Evolutionary conservation across 2,797 vertebrate genomes (phyloP), one percentile per base, ranked within the genome.

Genomic region (Sitta carolinensis): DNA sequence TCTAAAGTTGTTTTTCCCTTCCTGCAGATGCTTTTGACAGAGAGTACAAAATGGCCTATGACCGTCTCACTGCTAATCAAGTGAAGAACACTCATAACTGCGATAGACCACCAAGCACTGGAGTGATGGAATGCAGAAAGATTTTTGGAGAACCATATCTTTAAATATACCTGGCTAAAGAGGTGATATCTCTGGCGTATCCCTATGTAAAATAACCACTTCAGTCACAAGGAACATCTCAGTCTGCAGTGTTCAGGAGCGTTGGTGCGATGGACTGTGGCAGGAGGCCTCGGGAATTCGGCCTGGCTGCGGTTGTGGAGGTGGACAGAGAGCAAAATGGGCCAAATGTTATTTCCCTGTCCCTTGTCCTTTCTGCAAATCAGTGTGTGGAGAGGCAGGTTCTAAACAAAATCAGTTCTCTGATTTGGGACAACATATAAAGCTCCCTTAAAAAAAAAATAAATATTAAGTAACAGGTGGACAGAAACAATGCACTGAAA

Each of bases 81-180:
- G 99, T 99, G 92, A 99, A 99, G 97, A 98, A 98, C 92, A 99
- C 99, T n/a, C 99, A 99, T 85, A 99, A 99, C 95, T 99, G 99
- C 82, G 99, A 99, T 77, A 98, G 99, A 8, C 99, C 99, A 3
- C 99, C 99, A 1, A 99, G 99, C 69, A 98, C 99, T 1, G 99
- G 99, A 38, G 99, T 99, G 96, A 99, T 99, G 98, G 99, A 99
- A 95, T 99, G 99, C 96, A 98, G 99, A 16, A 99, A 98, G 97
- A 99, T 98, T 47, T 99, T 99, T 93, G 98, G 98, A 96, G 98
- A 99, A 87, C 99, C 98, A 2, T 98, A 98, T 95, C 98, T 99
- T 97, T 99, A 97, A 98, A 79, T 36, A 22, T 7, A 43, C n/a
- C 26, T 74, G 42, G 50, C 45, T 78, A 38, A 75, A 55, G 89